Conservation (phyloP, 2,113 vertebrate species). For the Engystomops pustulosus region DNA sequence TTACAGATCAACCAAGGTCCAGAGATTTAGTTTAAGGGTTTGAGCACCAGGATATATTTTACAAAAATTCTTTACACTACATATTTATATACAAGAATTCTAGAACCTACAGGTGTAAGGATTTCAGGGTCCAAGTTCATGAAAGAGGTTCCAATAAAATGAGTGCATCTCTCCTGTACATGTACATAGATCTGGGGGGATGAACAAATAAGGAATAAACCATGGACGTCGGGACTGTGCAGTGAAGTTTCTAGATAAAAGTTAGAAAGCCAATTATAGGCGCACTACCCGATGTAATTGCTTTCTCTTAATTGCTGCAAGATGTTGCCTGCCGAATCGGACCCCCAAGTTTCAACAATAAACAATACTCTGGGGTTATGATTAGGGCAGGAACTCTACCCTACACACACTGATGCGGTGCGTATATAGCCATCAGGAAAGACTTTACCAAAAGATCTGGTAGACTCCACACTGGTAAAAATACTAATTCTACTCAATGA, state of each 20-base stretch:
- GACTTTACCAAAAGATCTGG: too few species aligned
- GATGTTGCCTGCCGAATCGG: background rate
- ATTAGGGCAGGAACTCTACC: background rate
- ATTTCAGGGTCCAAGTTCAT: background rate
- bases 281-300: background rate
- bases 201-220: background rate
- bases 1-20: background rate
- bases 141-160: background rate
- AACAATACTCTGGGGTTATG: background rate
- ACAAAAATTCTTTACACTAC: background rate
- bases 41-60: background rate
- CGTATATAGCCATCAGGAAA: too few species aligned
- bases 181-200: background rate
- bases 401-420: background rate
- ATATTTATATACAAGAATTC: background rate
- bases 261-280: background rate
- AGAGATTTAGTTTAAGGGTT: background rate
- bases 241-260: conserved; percentile 2
- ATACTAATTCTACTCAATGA: too few species aligned
- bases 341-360: background rate
- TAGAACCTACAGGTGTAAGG: background rate
- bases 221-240: background rate
- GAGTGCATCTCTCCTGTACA: background rate
- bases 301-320: background rate
- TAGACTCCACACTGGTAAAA: too few species aligned